These are phyloP conservation scores for Lordiphosa fenestrarum DNA, from an alignment of 2,888 invertebrate species.

Conservation along the genomic window DNA sequence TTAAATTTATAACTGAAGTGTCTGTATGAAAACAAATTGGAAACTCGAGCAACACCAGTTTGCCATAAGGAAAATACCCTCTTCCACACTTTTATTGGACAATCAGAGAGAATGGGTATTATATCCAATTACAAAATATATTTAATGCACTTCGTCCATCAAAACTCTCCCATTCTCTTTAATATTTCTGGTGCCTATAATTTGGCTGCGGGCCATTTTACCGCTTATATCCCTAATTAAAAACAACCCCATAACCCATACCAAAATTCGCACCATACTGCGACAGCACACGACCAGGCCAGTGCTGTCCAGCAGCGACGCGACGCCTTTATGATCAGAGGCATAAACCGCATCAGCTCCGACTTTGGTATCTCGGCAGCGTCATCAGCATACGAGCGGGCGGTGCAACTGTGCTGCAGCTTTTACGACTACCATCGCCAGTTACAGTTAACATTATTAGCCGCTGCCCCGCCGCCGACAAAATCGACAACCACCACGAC, in stretches of 20 bases:
- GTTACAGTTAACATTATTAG: constrained; percentile 72
- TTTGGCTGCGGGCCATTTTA: constrained; percentile 29
- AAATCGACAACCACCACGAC: constrained; percentile 29
- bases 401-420: constrained; percentile 28
- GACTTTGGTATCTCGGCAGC: constrained; percentile 15
- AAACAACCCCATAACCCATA: constrained; percentile 38
- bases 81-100: not conserved
- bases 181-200: constrained; percentile 25
- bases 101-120: constrained; percentile 22
- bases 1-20: too few relatives aligned
- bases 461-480: constrained; percentile 35
- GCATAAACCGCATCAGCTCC: constrained; percentile 22
- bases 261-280: constrained; percentile 21
- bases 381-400: constrained; percentile 45
- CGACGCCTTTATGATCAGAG: constrained; percentile 33
- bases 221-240: constrained; percentile 43
- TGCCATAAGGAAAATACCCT: too few relatives aligned
- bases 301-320: constrained; percentile 6
- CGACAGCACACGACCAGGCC: not conserved
- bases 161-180: constrained; percentile 17
- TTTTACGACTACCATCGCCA: constrained; percentile 50
- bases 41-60: too few relatives aligned
- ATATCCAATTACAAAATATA: constrained; percentile 30
- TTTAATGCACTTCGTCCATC: constrained; percentile 31
- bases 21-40: too few relatives aligned